Evolutionary conservation across 2,888 invertebrate species (phyloP), one percentile per base, ranked within the genome.

Genomic region (Lycocerus yunnanus): DNA sequence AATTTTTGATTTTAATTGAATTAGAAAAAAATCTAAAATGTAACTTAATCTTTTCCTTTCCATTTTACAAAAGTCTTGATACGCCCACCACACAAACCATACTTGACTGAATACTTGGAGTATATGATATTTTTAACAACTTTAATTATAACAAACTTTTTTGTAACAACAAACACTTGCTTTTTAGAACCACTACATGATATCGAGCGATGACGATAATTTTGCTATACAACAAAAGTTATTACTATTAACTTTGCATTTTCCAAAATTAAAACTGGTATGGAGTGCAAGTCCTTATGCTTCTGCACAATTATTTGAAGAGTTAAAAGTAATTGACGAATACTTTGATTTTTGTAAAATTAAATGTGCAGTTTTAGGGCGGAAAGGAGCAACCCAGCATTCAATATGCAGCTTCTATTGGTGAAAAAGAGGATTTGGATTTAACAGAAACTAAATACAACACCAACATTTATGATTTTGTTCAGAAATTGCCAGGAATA

Each of bases 231-330:
- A 95, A 82, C 93, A 96, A 79, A 96, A 96, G 85, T 88, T 99
- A 70, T 94, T 97, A 80, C 88, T 99, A 43, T 89, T 99, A n/a
- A 98, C 99, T 0, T 89, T 99, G 80, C 96, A 98, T 85, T 98
- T 99, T 88, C 98, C 99, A 1, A 92, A 94, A 82, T 88, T 99
- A 77, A 93, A 96, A 80, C 88, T 99, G 9, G 94, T 99, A 43
- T 99, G 99, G 99, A 98, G 98, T 11, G 97, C 97, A 2, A 97
- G 95, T 85, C 98, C 99, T 0, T 95, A 97, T 86, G 97, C 97
- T 58, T 97, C 97, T 0, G 97, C 98, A 0, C 97, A 99, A 87
- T 89, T 99, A 66, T 98, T 99, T 87, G 95, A 97, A 84, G 97
- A 98, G 87, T 88, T 98, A 0, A 99, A 98, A 90, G 94, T 94